These are phyloP conservation scores for Magallana ariakensis DNA, from an alignment of 1,140 invertebrate species.

Conservation along the genomic window DNA sequence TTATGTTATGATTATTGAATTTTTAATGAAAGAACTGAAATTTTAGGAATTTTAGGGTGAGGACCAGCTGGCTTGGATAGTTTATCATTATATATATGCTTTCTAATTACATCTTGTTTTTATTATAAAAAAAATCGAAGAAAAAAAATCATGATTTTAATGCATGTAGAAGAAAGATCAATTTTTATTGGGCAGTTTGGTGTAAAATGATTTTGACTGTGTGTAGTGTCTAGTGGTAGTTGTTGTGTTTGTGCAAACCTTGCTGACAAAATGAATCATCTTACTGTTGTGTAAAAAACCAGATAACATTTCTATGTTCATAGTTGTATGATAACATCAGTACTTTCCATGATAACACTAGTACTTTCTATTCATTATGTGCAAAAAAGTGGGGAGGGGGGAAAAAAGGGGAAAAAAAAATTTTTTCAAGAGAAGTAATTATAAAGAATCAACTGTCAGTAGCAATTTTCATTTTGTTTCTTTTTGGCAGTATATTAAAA, in stretches of 20 bases:
- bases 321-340: too few species aligned
- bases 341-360: too few species aligned
- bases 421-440: too few species aligned
- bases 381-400: too few species aligned
- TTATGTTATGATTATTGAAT: conserved; percentile 27
- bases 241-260: not conserved
- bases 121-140: conserved; percentile 21
- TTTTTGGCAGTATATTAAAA: too few species aligned
- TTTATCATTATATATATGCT: conserved; percentile 8
- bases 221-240: not conserved
- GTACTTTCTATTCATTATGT: too few species aligned
- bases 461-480: too few species aligned
- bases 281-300: not conserved
- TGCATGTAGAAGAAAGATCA: conserved; percentile 20
- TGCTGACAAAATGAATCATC: not conserved
- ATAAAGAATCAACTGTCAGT: too few species aligned
- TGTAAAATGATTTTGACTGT: not conserved
- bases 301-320: not conserved
- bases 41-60: conserved; percentile 34
- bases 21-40: not conserved
- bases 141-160: conserved; percentile 37
- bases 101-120: conserved; percentile 2
- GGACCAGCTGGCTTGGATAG: conserved; percentile 22
- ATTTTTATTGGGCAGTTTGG: conserved; percentile 28
- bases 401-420: too few species aligned